These are phyloP conservation scores for Anas platyrhynchos DNA, from an alignment of 2,113 vertebrate species.

Conservation along the genomic window DNA sequence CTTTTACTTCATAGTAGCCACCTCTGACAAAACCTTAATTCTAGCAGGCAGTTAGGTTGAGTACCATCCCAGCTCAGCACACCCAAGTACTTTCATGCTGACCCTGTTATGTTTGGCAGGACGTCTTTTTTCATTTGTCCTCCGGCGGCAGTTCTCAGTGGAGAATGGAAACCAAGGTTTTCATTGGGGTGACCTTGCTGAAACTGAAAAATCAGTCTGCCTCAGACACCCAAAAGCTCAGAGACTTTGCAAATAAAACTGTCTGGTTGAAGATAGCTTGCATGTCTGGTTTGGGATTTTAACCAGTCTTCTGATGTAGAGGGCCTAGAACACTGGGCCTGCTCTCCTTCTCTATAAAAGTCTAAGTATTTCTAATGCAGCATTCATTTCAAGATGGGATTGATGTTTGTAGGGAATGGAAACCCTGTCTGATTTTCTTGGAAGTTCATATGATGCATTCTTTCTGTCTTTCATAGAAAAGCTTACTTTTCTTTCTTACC, in stretches of 20 bases:
- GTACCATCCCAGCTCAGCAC: neutral
- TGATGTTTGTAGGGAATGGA: neutral
- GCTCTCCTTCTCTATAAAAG: neutral
- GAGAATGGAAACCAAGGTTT: neutral
- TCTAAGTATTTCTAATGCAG: neutral
- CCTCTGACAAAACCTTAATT: neutral
- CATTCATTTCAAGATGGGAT: neutral
- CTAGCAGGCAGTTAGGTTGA: neutral
- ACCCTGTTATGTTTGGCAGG: neutral
- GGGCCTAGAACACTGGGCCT: neutral
- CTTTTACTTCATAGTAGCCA: neutral
- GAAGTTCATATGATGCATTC: neutral
- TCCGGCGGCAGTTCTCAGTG: neutral
- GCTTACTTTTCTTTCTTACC: neutral
- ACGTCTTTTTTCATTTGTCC: neutral
- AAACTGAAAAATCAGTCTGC: neutral
- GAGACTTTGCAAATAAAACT: neutral
- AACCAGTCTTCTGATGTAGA: neutral
- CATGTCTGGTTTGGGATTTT: neutral
- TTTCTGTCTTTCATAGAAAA: neutral
- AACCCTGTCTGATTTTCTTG: neutral
- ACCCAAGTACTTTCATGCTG: neutral
- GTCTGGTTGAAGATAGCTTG: rapidly evolving
- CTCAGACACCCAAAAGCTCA: neutral
- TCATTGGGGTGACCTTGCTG: neutral